Percentiles rank a stretch among this genome's conserved stretches.
Evolutionary conservation across 2,113 vertebrate species (phyloP).

Genomic region (Poecilia latipinna): DNA sequence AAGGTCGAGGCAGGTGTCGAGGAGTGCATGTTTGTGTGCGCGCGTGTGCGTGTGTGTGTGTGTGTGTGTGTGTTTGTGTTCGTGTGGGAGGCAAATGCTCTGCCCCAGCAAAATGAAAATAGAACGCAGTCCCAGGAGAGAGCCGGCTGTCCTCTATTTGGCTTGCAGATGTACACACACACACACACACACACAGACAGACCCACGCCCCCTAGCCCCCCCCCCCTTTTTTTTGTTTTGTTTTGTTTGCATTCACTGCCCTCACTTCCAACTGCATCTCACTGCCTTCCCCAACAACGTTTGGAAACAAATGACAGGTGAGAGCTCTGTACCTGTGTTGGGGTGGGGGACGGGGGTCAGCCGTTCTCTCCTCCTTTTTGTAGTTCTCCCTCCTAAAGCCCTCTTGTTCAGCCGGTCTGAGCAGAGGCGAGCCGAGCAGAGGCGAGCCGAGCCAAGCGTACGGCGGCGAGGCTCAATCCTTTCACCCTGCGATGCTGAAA

Average conservation of each 20-base stretch:
- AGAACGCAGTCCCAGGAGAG: slow-evolving; percentile 49
- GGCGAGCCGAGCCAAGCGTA: slow-evolving; percentile 62
- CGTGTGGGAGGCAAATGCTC: slow-evolving; percentile 42
- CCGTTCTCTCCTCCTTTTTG: slow-evolving; percentile 61
- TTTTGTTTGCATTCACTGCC: background rate
- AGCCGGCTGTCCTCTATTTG: slow-evolving; percentile 53
- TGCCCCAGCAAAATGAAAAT: slow-evolving; percentile 51
- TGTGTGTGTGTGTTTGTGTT: slow-evolving; percentile 25
- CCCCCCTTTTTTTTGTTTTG: background rate
- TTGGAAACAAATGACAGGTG: slow-evolving; percentile 22
- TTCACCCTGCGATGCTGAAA: slow-evolving; percentile 77
- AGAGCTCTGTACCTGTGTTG: slow-evolving; percentile 66
- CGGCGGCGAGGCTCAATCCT: slow-evolving; percentile 74
- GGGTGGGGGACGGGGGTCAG: slow-evolving; percentile 42
- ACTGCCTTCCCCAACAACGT: background rate
- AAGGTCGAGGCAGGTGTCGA: slow-evolving; percentile 55
- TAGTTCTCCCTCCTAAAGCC: slow-evolving; percentile 54
- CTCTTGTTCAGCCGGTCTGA: slow-evolving; percentile 58
- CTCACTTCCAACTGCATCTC: slow-evolving; percentile 27
- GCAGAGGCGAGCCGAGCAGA: slow-evolving; percentile 58
- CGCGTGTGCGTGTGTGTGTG: slow-evolving; percentile 26
- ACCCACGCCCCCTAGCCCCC: background rate
- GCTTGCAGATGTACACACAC: slow-evolving; percentile 8
- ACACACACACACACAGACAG: slow-evolving; percentile 21
- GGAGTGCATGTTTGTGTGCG: background rate